Evolutionary conservation across 2,797 vertebrate genomes (phyloP).

Genomic region (Lepus townsendii): DNA sequence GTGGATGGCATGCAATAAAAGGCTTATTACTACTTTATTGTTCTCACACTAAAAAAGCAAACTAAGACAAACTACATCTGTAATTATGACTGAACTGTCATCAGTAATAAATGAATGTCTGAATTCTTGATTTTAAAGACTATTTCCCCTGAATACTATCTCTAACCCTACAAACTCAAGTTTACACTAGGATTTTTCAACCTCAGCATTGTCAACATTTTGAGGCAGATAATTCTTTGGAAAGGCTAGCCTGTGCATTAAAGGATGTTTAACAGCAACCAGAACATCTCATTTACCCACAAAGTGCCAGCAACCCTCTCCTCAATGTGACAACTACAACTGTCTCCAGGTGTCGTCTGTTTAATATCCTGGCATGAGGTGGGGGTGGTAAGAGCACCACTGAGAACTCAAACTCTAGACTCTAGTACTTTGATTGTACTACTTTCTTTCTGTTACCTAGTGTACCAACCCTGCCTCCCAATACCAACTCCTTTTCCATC

Average conservation of each 20-base stretch:
- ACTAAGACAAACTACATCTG: background rate
- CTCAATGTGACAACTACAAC: background rate
- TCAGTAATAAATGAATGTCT: background rate
- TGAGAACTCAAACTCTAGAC: background rate
- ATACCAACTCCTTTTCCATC: background rate
- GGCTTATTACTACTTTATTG: background rate
- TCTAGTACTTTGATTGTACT: background rate
- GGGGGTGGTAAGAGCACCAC: background rate
- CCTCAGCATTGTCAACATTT: background rate
- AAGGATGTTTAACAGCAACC: background rate
- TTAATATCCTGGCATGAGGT: too few relatives aligned
- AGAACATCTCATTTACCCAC: background rate
- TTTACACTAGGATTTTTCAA: background rate
- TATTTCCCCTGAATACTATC: background rate
- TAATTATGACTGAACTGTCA: background rate
- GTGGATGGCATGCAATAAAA: background rate
- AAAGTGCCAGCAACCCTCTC: background rate
- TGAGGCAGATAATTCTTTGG: background rate
- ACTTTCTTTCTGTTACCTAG: background rate
- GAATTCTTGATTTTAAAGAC: slow-evolving; percentile 49
- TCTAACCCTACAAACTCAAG: background rate
- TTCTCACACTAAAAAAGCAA: slow-evolving; percentile 24
- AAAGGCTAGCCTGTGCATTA: background rate
- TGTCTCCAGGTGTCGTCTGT: background rate
- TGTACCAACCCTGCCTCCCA: background rate